Percentiles rank a stretch among this genome's conserved stretches.
phyloP scores from a whole-genome alignment of 1,140 invertebrate species.

The Probaryconus sp. region DNA sequence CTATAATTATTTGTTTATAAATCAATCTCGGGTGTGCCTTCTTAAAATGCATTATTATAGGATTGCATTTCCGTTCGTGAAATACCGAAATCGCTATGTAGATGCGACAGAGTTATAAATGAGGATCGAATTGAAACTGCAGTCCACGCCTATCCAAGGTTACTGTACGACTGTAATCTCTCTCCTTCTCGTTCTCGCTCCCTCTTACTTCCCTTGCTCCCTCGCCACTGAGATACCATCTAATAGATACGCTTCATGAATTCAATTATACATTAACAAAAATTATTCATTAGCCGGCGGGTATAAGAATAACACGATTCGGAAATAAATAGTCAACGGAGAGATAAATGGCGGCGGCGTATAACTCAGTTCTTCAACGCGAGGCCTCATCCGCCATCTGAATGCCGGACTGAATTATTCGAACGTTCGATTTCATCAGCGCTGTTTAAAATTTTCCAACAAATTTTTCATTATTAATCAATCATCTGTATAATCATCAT shows the following conservation, averaged over 20 bases:
- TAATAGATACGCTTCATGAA: conserved; percentile 73
- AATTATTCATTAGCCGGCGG: conserved; percentile 61
- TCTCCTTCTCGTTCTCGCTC: too few species aligned
- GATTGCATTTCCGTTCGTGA: conserved; percentile 26
- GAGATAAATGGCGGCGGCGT: conserved; percentile 63
- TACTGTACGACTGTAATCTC: conserved; percentile 67
- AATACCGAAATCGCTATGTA: conserved; percentile 56
- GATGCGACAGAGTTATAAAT: conserved; percentile 71
- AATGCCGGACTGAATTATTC: conserved; percentile 36
- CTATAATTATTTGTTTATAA: too few species aligned
- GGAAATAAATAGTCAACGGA: conserved; percentile 63
- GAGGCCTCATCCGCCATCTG: conserved; percentile 26
- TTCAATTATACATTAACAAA: conserved; percentile 76
- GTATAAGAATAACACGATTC: conserved; percentile 53
- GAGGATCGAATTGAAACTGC: conserved; percentile 71
- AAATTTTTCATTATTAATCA: too few species aligned
- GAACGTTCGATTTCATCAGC: conserved; percentile 17
- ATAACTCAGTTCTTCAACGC: conserved; percentile 37
- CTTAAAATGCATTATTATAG: too few species aligned
- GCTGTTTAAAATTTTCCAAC: too few species aligned
- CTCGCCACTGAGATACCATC: conserved; percentile 73
- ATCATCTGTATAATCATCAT: too few species aligned
- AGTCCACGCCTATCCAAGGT: conserved; percentile 70
- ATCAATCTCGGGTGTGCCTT: too few species aligned
- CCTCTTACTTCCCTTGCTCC: too few species aligned